Base-by-base conservation (phyloP, 2,113 vertebrate species). In the Quiscalus mexicanus region DNA sequence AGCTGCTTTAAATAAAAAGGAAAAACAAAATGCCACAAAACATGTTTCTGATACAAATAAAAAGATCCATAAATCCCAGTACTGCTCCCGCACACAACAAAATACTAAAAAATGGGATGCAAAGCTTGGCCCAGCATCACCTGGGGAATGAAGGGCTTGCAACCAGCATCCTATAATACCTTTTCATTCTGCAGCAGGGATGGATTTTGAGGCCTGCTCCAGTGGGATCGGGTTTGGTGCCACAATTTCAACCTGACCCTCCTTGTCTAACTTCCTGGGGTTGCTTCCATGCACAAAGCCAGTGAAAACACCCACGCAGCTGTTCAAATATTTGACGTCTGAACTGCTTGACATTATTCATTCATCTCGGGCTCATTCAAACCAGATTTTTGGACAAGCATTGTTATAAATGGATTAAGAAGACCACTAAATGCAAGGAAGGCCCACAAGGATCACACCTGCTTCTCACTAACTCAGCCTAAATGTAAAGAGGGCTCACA, bases 321-420 rank as follows among this genome's bases (percentile, higher is more conserved):
- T 98, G 98, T 98, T 98, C 97, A 98, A 98, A 98, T 98, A 98
- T 98, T 98, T 98, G 98, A 97, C 90, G 97, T 98, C 97, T 98
- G 98, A 98, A 98, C 97, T 92, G 94, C 89, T 90, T 98, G 97
- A 98, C 97, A 98, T 98, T 98, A 98, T 98, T 98, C 98, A 98
- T 98, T 98, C 97, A 97, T 97, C 96, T 97, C 96, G 44, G 97
- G 79, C 97, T 98, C 97, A 96, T 95, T 97, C 97, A 98, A 98
- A 97, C 96, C 96, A 98, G 98, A 98, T 98, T 98, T 97, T 96
- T 98, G 96, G 97, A 98, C 97, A 98, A 98, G 96, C 78, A 68
- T 84, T 95, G 98, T 98, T 97, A 97, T 95, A 97, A 98, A 97
- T 96, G 97, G 97, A 98, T 98, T 97, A 98, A 96, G 86, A 96